Evolutionary conservation across 2,888 invertebrate species (phyloP).

Genomic region (Hesperia comma): DNA sequence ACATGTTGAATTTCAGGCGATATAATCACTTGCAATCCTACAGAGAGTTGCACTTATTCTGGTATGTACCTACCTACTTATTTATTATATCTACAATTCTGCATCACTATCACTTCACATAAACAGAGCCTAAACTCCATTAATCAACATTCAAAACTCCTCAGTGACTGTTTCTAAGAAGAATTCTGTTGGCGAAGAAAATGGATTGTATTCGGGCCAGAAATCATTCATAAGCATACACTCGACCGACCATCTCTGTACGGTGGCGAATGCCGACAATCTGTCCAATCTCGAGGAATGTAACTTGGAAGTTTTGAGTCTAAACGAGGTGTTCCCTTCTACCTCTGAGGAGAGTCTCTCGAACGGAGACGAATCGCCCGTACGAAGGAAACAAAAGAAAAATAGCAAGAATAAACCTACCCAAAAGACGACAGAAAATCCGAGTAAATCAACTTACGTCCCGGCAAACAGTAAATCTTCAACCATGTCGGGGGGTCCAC

Average conservation of each 20-base stretch:
- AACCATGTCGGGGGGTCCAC: slow-evolving; percentile 64
- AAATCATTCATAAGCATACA: slow-evolving; percentile 80
- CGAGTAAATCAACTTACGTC: slow-evolving; percentile 59
- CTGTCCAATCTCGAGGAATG: slow-evolving; percentile 66
- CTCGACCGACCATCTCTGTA: slow-evolving; percentile 76
- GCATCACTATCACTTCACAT: too few relatives aligned
- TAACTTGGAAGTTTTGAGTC: slow-evolving; percentile 74
- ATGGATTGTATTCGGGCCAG: slow-evolving; percentile 62
- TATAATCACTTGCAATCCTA: slow-evolving; percentile 57
- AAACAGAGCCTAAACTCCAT: background rate
- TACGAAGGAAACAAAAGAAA: slow-evolving; percentile 55
- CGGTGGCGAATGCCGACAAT: slow-evolving; percentile 62
- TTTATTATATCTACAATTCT: slow-evolving; percentile 10
- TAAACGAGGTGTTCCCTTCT: slow-evolving; percentile 77
- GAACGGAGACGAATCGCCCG: slow-evolving; percentile 67
- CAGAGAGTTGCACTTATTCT: slow-evolving; percentile 69
- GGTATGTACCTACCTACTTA: slow-evolving; percentile 54
- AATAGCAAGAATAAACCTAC: slow-evolving; percentile 51
- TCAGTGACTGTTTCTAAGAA: slow-evolving; percentile 77
- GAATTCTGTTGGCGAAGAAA: slow-evolving; percentile 58
- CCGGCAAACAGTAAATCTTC: slow-evolving; percentile 77
- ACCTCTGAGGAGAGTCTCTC: slow-evolving; percentile 79
- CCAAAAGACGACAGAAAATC: slow-evolving; percentile 53
- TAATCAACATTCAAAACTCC: slow-evolving; percentile 21
- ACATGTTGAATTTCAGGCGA: slow-evolving; percentile 61